phyloP scores from a whole-genome alignment of 2,113 vertebrate genomes.

The Mastomys coucha region DNA sequence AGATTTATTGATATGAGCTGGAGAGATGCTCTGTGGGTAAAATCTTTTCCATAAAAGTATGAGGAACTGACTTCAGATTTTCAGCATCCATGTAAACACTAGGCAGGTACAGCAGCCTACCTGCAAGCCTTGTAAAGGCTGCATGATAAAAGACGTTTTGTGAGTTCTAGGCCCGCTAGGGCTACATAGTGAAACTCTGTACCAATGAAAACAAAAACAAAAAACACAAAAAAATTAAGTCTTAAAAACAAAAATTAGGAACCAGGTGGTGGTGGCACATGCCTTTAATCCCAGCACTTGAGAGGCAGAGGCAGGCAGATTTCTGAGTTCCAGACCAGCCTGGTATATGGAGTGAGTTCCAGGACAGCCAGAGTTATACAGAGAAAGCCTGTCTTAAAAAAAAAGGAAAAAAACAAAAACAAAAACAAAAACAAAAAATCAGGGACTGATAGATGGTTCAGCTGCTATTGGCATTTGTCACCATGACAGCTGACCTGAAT shows the following conservation, averaged over 20 bases:
- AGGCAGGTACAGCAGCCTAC: not conserved
- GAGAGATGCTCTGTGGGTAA: not conserved
- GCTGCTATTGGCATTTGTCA: not conserved
- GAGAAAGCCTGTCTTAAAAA: not conserved
- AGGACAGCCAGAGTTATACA: no score
- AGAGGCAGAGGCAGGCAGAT: no score
- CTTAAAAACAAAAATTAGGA: no score
- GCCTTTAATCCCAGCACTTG: no score
- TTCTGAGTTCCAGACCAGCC: no score
- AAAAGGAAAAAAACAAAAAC: not conserved
- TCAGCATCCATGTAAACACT: not conserved
- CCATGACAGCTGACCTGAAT: not conserved
- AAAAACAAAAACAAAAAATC: not conserved
- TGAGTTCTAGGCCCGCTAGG: not conserved
- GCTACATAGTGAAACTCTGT: not conserved
- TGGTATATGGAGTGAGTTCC: no score
- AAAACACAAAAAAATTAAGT: not conserved
- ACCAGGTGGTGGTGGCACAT: no score
- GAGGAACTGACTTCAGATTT: not conserved
- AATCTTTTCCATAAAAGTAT: not conserved
- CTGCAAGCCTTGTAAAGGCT: not conserved
- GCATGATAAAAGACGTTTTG: not conserved
- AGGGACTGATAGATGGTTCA: not conserved
- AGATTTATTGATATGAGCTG: conserved; percentile 31
- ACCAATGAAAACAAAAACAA: not conserved